Conservation (phyloP, 2,797 vertebrate species). For the Malacoraja senta region DNA sequence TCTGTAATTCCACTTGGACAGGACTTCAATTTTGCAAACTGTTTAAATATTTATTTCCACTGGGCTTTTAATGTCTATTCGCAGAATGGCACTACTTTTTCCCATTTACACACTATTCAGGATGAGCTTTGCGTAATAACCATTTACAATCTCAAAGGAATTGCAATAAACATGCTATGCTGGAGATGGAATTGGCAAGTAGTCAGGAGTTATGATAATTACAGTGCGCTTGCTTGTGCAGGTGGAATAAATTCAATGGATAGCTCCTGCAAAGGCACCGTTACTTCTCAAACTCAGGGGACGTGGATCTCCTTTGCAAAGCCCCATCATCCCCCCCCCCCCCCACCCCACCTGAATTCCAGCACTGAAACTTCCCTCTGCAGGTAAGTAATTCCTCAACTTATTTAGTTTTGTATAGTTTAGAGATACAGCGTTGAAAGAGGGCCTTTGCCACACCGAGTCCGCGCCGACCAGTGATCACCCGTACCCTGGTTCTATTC, state of each 20-base stretch:
- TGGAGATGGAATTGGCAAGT: background rate
- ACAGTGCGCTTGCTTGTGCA: background rate
- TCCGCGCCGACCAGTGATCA: too few relatives aligned
- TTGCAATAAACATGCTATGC: background rate
- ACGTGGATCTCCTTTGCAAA: background rate
- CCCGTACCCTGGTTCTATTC: too few relatives aligned
- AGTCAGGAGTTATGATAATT: background rate
- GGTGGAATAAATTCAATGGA: background rate
- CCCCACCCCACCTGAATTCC: too few relatives aligned
- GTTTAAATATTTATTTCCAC: conserved; percentile 12
- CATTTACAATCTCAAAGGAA: background rate
- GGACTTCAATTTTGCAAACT: background rate
- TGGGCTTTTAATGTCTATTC: background rate
- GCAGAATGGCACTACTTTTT: background rate
- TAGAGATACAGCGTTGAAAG: too few relatives aligned
- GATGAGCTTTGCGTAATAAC: background rate
- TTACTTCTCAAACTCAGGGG: background rate
- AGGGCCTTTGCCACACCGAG: too few relatives aligned
- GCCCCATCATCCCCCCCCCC: too few relatives aligned
- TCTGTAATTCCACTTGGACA: background rate
- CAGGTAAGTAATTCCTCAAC: too few relatives aligned
- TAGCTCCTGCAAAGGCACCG: background rate
- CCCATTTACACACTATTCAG: background rate
- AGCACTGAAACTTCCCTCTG: background rate
- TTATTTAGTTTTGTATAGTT: too few relatives aligned